A percentile compares a stretch with the other conserved stretches of the same genome.
phyloP scores from a whole-genome alignment of 2,113 vertebrate genomes.

The Caranx melampygus region DNA sequence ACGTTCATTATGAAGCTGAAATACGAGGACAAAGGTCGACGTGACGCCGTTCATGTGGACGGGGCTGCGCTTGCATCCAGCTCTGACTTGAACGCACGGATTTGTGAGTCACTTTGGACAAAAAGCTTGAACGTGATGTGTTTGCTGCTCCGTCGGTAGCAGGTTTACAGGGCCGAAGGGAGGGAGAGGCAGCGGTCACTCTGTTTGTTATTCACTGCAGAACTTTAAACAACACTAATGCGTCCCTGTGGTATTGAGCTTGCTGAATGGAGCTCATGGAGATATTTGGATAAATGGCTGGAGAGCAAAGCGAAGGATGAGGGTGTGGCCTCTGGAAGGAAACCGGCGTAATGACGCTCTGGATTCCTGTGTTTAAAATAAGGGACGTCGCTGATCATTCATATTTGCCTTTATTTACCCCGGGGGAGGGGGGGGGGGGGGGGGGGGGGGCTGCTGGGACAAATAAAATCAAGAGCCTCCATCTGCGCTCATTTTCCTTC shows the following conservation, averaged over 20 bases:
- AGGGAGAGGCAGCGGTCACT: slow-evolving; percentile 6
- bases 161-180: slow-evolving; percentile 9
- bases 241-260: slow-evolving; percentile 25
- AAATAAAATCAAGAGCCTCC: slow-evolving; percentile 14
- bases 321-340: slow-evolving; percentile 30
- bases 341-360: slow-evolving; percentile 19
- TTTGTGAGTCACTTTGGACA: not conserved
- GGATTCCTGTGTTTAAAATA: slow-evolving; percentile 42
- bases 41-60: not conserved
- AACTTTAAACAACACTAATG: slow-evolving; percentile 36
- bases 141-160: not conserved
- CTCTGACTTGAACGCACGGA: not conserved
- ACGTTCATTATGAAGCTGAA: not conserved
- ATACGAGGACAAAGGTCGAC: not conserved
- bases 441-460: not conserved
- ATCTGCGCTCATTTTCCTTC: slow-evolving; percentile 14
- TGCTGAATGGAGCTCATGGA: slow-evolving; percentile 27
- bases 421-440: not conserved
- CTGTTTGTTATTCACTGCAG: slow-evolving; percentile 17
- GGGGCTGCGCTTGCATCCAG: not conserved
- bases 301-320: not conserved
- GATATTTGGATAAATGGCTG: slow-evolving; percentile 33
- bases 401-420: slow-evolving; percentile 31
- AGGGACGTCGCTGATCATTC: not conserved
- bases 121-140: not conserved